Conservation (phyloP, 2,888 invertebrate species). For the Epinotia ramella region DNA sequence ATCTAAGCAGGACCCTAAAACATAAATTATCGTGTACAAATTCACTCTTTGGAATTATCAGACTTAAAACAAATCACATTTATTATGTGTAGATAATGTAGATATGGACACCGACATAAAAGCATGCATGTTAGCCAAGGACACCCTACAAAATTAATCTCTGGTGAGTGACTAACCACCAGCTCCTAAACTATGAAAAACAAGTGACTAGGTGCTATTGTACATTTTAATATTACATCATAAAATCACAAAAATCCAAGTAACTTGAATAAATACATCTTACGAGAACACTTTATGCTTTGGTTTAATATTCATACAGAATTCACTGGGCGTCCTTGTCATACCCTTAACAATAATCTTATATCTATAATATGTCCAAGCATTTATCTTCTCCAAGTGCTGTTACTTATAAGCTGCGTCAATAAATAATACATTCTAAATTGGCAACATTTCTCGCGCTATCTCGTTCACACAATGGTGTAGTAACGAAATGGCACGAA, state of each 20-base stretch:
- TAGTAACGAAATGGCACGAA: too few relatives aligned
- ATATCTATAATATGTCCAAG: conserved; percentile 14
- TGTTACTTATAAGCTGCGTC: neutral
- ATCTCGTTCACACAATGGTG: too few relatives aligned
- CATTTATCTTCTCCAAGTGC: neutral
- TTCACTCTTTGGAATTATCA: conserved; percentile 56
- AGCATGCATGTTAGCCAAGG: conserved; percentile 20
- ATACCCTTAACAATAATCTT: conserved; percentile 26
- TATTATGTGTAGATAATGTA: conserved; percentile 51
- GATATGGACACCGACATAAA: conserved; percentile 52
- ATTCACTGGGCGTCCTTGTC: conserved; percentile 30
- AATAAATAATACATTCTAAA: too few relatives aligned
- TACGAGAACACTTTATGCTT: conserved; percentile 25
- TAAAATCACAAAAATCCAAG: conserved; percentile 11
- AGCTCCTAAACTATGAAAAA: conserved; percentile 18
- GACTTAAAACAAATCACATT: conserved; percentile 67
- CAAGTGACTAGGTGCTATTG: conserved; percentile 25
- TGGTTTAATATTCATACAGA: conserved; percentile 13
- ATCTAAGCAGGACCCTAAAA: conserved; percentile 32
- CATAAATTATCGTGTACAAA: conserved; percentile 41
- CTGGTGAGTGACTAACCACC: conserved; percentile 2
- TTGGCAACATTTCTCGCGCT: too few relatives aligned
- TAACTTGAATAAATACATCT: conserved; percentile 20
- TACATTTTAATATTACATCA: conserved; percentile 6
- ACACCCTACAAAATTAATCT: neutral